Conservation (phyloP, 2,797 vertebrate genomes). For the Pangasius djambal region DNA sequence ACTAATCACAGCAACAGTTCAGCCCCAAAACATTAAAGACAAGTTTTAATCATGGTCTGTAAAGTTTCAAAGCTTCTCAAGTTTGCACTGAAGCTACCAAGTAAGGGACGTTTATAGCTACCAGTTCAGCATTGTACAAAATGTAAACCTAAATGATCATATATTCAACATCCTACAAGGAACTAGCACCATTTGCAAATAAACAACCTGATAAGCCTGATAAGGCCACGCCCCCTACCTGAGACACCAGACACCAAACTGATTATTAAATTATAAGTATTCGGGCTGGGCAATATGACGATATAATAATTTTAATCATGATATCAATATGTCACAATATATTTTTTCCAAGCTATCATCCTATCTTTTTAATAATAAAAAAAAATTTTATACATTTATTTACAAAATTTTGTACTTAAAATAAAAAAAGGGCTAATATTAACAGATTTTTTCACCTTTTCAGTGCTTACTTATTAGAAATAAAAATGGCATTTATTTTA, state of each 20-base stretch:
- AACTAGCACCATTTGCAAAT: neutral
- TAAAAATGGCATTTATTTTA: no score
- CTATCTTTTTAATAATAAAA: no score
- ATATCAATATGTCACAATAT: no score
- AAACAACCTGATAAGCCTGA: neutral
- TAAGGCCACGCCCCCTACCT: neutral
- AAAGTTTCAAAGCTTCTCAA: neutral
- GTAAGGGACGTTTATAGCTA: neutral
- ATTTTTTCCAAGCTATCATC: no score
- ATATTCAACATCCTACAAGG: neutral
- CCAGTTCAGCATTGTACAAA: neutral
- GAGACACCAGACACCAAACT: neutral
- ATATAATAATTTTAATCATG: no score
- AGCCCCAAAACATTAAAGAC: neutral
- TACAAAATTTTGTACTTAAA: no score
- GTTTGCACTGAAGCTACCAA: neutral
- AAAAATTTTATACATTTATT: no score
- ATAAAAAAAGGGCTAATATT: no score
- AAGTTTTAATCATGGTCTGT: neutral
- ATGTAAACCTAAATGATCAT: neutral
- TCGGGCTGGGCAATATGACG: neutral
- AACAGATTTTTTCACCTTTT: no score
- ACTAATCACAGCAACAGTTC: neutral
- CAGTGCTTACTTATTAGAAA: no score
- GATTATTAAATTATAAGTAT: neutral